Base-by-base conservation (phyloP, 2,113 vertebrate species). In the Rutilus rutilus region DNA sequence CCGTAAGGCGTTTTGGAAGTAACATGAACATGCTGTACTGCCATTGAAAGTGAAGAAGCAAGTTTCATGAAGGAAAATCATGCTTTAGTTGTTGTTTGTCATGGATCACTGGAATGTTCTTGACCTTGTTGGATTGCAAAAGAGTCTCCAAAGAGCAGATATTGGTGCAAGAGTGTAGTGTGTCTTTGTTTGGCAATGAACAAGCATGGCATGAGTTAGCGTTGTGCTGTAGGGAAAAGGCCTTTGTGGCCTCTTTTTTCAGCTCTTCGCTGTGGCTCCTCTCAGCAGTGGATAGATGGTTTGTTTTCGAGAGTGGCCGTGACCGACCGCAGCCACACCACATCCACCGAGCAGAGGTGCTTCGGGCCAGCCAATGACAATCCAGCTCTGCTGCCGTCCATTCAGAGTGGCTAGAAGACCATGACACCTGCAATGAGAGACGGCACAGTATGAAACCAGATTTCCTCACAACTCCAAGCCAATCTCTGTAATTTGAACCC, bases 181-280 rank as follows among this genome's bases (percentile, higher is more conserved):
- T 30, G 69, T 77, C 85, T n/a, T 36, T 59, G 52, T 86, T 86
- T 86, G 84, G 84, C 84, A 79, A 85, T 57, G 77, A 33, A 71
- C 36, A 54, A 39, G 78, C 54, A 71, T 67, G 67, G 47, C 65
- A 54, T 67, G 59, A 27, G 39, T 78, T 25, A 36, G 45, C 23
- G 2, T 54, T 86, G 77, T 79, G 84, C 77, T 84, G 57, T 76
- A 30, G 60, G 73, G 57, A 76, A 39, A 60, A 45, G n/a, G 15
- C 59, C 84, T n/a, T 27, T 77, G 45, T 54, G 75, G 50, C 75
- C 47, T 76, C 67, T 36, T 30, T 23, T 19, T 39, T 75, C 71
- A 57, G 17, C 50, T 25, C 6, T 33, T 36, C 73, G 67, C 83
- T 14, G 5, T 85, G 21, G 23, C 36, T 75, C 5, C 73, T 57